These are phyloP conservation scores for Epinotia demarniana DNA, from an alignment of 2,888 invertebrate genomes.

Conservation along the genomic window DNA sequence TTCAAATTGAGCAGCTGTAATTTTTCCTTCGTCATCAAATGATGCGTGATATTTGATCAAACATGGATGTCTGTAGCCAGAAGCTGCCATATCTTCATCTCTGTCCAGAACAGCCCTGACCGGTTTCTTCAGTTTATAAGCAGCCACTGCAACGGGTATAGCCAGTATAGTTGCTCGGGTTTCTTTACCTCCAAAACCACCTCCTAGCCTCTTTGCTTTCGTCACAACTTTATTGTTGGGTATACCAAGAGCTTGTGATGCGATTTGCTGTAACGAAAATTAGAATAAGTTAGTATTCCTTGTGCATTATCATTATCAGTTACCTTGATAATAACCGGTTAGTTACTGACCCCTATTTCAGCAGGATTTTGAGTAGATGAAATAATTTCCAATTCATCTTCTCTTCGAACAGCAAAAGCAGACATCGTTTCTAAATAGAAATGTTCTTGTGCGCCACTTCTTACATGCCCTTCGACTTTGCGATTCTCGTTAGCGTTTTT, in stretches of 20 bases:
- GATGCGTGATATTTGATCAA: constrained; percentile 90
- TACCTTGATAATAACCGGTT: neutral
- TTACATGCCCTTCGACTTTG: constrained; percentile 87
- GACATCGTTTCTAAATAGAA: constrained; percentile 94
- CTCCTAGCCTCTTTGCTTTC: constrained; percentile 92
- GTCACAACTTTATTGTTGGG: constrained; percentile 88
- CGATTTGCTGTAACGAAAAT: constrained; percentile 79
- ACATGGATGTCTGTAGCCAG: constrained; percentile 93
- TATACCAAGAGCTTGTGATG: constrained; percentile 86
- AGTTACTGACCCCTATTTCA: constrained; percentile 86
- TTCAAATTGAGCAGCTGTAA: constrained; percentile 86
- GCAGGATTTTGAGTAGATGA: constrained; percentile 92
- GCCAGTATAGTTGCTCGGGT: constrained; percentile 85
- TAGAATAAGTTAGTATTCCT: neutral
- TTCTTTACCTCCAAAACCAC: constrained; percentile 96
- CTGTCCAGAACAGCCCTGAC: constrained; percentile 92
- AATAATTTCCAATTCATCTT: constrained; percentile 93
- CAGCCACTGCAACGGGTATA: constrained; percentile 89
- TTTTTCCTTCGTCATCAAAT: constrained; percentile 87
- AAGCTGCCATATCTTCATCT: constrained; percentile 93
- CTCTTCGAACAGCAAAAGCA: constrained; percentile 87
- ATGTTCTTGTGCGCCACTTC: constrained; percentile 94
- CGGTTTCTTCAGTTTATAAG: constrained; percentile 88
- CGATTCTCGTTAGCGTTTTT: constrained; percentile 82
- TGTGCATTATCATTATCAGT: neutral